Evolutionary conservation across 2,797 vertebrate genomes (phyloP), one percentile per base, ranked within the genome.

Genomic region (Danio choprae): DNA sequence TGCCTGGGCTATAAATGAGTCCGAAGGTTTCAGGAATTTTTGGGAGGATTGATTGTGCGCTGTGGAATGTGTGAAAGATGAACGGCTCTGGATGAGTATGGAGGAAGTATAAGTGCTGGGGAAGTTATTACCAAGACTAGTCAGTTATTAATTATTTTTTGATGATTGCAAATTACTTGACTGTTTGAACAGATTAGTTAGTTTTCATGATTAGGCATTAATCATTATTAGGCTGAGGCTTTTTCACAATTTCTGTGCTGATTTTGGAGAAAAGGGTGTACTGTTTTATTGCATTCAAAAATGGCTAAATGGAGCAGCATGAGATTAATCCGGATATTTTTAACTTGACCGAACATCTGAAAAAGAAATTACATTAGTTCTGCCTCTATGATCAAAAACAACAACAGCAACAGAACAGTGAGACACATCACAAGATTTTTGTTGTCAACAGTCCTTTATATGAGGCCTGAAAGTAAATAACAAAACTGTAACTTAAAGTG

Each of bases 1-100:
- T 22, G 62, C 77, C 71, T 71, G 81, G 85, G 85, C 85, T 83
- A 87, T 83, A 77, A 63, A 89, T 85, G 86, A 89, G 84, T 85
- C 85, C 84, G 81, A 78, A 84, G 74, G 13, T 82, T 64, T 53
- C 12, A 56, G 15, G 48, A 64, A 64, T 58, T 73, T 29, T 65
- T 1, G 22, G 69, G 59, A 65, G 78, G 51, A 74, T 56, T 73
- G 9, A 36, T 44, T 63, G 48, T 64, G 77, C 2, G 4, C 16
- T 18, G 40, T 71, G 58, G 13, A 79, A 72, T 44, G 29, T 58
- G 62, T 6, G n/a, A 40, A 55, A 46, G 50, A 80, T 73, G 11
- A 80, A 73, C 22, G 44, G 40, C n/a, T 2, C 38, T 64, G 11
- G 12, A 50, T 63, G 44, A 62, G 29, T 53, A 36, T 6, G 2